Evolutionary conservation across 2,113 vertebrate species (phyloP).

Genomic region (Hemicordylus capensis): DNA sequence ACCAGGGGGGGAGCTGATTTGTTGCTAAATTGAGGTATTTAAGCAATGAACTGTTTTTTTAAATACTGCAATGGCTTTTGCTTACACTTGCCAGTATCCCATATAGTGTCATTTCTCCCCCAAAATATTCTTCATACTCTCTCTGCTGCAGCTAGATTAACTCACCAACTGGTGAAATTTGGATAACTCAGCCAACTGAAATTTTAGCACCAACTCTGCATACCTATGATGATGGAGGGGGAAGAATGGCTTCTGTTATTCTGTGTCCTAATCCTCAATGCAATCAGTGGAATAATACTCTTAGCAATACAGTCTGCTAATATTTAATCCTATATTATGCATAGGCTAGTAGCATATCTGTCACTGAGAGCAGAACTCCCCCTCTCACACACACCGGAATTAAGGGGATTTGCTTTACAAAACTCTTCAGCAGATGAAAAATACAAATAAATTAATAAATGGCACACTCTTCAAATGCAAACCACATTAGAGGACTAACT

Average conservation of each 20-base stretch:
- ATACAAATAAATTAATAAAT: not conserved
- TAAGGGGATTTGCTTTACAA: not conserved
- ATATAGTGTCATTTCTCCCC: not conserved
- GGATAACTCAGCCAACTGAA: too few relatives aligned
- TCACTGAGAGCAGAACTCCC: not conserved
- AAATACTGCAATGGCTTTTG: not conserved
- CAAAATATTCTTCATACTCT: not conserved
- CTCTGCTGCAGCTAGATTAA: not conserved
- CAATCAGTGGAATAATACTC: not conserved
- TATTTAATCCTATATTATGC: not conserved
- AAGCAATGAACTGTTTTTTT: constrained; percentile 13
- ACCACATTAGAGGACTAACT: not conserved
- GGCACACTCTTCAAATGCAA: too few relatives aligned
- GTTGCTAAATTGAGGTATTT: constrained; percentile 1
- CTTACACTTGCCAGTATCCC: constrained; percentile 20
- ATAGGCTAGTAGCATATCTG: not conserved
- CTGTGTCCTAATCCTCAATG: not conserved
- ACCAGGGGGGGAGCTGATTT: too few relatives aligned
- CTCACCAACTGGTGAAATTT: not conserved
- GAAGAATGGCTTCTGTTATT: not conserved
- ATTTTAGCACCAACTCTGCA: not conserved
- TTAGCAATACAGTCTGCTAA: not conserved
- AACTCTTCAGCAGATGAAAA: not conserved
- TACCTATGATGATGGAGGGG: not conserved
- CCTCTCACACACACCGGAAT: not conserved